These are phyloP conservation scores for Otocyon megalotis DNA, from an alignment of 2,113 vertebrate genomes.

Conservation along the genomic window DNA sequence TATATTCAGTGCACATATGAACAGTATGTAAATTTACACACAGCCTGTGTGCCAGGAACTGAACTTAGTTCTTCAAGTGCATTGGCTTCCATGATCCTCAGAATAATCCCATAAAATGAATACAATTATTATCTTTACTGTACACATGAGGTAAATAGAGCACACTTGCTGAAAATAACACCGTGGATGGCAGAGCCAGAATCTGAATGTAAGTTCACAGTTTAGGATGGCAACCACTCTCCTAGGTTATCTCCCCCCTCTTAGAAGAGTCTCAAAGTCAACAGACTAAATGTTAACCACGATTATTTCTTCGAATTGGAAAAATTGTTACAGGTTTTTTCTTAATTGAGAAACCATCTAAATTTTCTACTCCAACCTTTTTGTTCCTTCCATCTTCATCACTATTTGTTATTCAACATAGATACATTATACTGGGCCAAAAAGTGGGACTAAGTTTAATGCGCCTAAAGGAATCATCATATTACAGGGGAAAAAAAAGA, in stretches of 20 bases:
- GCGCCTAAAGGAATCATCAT: neutral
- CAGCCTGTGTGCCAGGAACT: neutral
- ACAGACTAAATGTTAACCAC: neutral
- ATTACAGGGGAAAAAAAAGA: neutral
- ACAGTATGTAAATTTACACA: neutral
- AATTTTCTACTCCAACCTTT: neutral
- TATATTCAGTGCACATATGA: neutral
- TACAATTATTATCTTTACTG: neutral
- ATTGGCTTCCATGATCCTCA: neutral
- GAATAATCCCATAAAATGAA: neutral
- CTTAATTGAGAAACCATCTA: neutral
- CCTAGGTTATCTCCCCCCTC: neutral
- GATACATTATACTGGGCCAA: neutral
- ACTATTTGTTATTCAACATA: neutral
- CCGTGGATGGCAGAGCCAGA: neutral
- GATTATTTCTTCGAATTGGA: neutral
- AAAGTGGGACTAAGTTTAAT: neutral
- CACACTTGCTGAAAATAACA: neutral
- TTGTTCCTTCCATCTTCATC: neutral
- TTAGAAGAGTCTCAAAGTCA: neutral
- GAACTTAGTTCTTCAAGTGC: neutral
- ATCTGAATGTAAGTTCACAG: neutral
- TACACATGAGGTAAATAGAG: neutral
- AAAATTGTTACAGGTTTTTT: neutral
- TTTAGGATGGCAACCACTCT: neutral